Base-by-base conservation (phyloP, 1,140 invertebrate genomes). In the Ceratosolen fusciceps region DNA sequence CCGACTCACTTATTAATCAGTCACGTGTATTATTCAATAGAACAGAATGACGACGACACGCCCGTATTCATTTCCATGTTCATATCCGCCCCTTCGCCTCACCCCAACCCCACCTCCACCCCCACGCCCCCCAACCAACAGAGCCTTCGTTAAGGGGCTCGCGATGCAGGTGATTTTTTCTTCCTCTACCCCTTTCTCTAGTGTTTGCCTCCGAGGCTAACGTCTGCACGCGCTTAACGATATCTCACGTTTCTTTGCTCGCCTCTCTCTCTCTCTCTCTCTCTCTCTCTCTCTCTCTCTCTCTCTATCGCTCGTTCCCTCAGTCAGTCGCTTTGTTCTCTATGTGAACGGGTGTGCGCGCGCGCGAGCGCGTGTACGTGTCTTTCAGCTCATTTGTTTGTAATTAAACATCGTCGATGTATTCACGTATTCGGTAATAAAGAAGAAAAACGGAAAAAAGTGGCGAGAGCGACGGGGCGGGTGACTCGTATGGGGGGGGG, bases 381-480 rank as follows among this genome's bases (percentile, higher is more conserved):
- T 71, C 14, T 31, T 14, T 24, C 21, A n/a, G 58, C 19, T 26
- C n/a, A 19, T 34, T 9, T 37, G 5, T 65, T 7, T 34, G 16
- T 37, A 65, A 65, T 65, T 65, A 21, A 65, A 65, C 31, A 37
- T 37, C 19, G 21, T 37, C 19, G 31, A 5, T 60, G 29, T 58
- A 52, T 47, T 47, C n/a, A n/a, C 49, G 31, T 74, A 31, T 60
- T 77, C 75, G 52, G 83, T 83, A 81, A 65, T 82, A 82, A 84
- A 83, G 86, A 86, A 82, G 81, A 83, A 86, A 86, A 86, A 86
- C 81, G 77, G 81, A 84, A 86, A 83, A 79, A 85, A 79, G 76
- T 77, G 67, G 82, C 83, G 83, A 75, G 82, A 84, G 74, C 7
- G 14, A 52, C 21, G 10, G n/a, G 2, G 65, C 75, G 62, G 52